Percentiles rank a stretch among this genome's conserved stretches.
Evolutionary conservation across 2,113 vertebrate species (phyloP).

Genomic region (Platichthys stellatus): DNA sequence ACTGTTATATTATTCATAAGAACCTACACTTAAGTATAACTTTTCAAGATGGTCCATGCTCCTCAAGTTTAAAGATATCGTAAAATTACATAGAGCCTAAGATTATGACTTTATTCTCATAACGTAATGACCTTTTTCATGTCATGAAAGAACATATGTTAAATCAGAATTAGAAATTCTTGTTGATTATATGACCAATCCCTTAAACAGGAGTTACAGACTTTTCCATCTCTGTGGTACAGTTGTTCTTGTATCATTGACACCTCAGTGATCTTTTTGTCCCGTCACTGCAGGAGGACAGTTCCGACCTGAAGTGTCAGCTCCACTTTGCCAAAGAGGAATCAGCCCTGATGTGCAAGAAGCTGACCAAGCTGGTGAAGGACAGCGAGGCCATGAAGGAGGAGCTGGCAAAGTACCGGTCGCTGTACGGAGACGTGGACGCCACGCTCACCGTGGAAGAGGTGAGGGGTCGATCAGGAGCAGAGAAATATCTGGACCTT

Average conservation of each 20-base stretch:
- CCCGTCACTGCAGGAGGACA: slow-evolving; percentile 88
- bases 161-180: too few species aligned
- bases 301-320: slow-evolving; percentile 95
- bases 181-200: background rate
- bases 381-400: slow-evolving; percentile 96
- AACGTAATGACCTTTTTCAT: too few species aligned
- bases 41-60: too few species aligned
- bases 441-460: slow-evolving; percentile 91
- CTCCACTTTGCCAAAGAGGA: slow-evolving; percentile 99
- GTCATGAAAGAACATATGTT: too few species aligned
- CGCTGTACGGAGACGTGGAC: slow-evolving; percentile 92
- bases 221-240: background rate
- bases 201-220: background rate
- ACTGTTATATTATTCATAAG: too few species aligned
- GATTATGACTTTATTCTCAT: too few species aligned
- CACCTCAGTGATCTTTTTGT: slow-evolving; percentile 10
- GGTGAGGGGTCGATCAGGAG: slow-evolving; percentile 48
- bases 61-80: too few species aligned
- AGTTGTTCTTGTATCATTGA: slow-evolving; percentile 10
- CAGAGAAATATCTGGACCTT: background rate
- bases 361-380: slow-evolving; percentile 95
- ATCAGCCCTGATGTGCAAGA: slow-evolving; percentile 97
- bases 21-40: too few species aligned
- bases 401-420: slow-evolving; percentile 93
- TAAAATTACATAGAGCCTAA: too few species aligned